Evolutionary conservation across 2,113 vertebrate species (phyloP).

Genomic region (Scomber colias): DNA sequence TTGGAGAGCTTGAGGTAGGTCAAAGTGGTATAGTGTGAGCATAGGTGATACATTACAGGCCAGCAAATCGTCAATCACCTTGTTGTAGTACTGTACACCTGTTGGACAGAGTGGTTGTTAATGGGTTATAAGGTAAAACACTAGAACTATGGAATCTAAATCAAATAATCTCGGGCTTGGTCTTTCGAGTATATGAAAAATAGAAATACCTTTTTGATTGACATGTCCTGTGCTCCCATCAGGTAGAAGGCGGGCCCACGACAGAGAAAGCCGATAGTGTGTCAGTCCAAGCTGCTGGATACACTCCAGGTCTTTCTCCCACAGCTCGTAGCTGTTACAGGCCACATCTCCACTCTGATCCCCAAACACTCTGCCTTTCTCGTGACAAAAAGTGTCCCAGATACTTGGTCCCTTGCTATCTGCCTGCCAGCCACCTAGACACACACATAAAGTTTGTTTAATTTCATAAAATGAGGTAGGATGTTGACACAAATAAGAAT

Average conservation of each 20-base stretch:
- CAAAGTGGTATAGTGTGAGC: conserved; percentile 87
- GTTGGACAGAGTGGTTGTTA: conserved; percentile 14
- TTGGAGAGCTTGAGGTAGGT: conserved; percentile 87
- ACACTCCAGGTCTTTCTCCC: conserved; percentile 95
- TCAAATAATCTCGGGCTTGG: background rate
- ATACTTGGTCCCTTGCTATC: conserved; percentile 90
- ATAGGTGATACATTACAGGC: conserved; percentile 79
- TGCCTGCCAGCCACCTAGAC: conserved; percentile 90
- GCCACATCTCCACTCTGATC: conserved; percentile 92
- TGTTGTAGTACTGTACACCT: conserved; percentile 88
- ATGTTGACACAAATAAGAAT: conserved; percentile 18
- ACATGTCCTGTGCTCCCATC: conserved; percentile 91
- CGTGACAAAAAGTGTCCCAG: conserved; percentile 95
- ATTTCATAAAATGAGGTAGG: conserved; percentile 10
- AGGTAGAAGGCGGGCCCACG: conserved; percentile 96
- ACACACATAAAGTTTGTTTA: conserved; percentile 12
- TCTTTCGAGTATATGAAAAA: background rate
- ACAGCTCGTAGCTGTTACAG: conserved; percentile 95
- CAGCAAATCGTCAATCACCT: conserved; percentile 86
- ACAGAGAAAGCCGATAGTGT: conserved; percentile 96
- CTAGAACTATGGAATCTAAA: background rate
- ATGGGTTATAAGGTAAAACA: background rate
- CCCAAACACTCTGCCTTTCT: conserved; percentile 90
- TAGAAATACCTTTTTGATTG: conserved; percentile 91
- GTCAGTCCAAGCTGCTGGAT: conserved; percentile 95